Evolutionary conservation across 2,113 vertebrate genomes (phyloP).

Genomic region (Isurus oxyrinchus): DNA sequence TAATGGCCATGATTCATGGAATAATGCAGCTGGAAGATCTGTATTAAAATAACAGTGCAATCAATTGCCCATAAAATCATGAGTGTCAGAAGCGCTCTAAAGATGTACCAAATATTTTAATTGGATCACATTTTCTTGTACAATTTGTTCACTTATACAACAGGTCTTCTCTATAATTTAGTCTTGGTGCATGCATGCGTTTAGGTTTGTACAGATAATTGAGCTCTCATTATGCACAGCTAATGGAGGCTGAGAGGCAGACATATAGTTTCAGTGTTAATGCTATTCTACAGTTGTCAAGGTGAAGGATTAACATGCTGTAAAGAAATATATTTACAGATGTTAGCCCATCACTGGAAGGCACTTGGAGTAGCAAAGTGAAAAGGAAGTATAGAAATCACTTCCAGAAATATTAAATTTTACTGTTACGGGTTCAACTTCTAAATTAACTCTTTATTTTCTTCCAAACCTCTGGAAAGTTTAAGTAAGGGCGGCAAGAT

Average conservation of each 20-base stretch:
- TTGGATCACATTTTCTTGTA: not conserved
- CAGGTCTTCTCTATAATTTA: not conserved
- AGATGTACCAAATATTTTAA: not conserved
- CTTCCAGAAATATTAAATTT: not conserved
- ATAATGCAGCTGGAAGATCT: not conserved
- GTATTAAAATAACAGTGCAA: not conserved
- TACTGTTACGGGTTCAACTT: not conserved
- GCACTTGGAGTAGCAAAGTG: not conserved
- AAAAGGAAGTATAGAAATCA: not conserved
- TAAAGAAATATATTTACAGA: slow-evolving; percentile 1
- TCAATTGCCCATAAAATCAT: not conserved
- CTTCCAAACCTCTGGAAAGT: not conserved
- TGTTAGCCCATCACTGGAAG: not conserved
- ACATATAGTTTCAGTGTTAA: not conserved
- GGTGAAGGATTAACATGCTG: not conserved
- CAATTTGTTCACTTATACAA: slow-evolving; percentile 12
- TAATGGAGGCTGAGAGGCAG: not conserved
- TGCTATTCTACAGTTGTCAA: not conserved
- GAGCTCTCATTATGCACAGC: not conserved
- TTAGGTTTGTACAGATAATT: not conserved
- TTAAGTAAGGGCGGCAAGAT: not conserved
- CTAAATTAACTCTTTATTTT: not conserved
- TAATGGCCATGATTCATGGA: slow-evolving; percentile 4
- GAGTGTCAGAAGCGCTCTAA: not conserved
- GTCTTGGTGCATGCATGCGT: not conserved